Evolutionary conservation across 2,888 invertebrate species (phyloP).

Genomic region (Aricia artaxerxes): DNA sequence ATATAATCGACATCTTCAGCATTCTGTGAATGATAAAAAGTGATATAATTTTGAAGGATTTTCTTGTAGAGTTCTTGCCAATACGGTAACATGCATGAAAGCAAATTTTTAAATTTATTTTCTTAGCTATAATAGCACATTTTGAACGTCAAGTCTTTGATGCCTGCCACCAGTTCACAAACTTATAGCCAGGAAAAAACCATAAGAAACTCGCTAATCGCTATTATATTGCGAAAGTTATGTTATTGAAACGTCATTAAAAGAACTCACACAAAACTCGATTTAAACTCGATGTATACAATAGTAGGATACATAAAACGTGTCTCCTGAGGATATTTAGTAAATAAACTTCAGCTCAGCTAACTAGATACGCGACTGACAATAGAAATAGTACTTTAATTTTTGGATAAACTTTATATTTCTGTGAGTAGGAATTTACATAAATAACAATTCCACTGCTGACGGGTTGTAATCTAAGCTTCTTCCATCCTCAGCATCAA

Average conservation of each 20-base stretch:
- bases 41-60: too few relatives aligned
- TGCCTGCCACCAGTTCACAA: too few relatives aligned
- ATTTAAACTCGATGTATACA: background rate
- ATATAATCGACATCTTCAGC: background rate
- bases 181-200: too few relatives aligned
- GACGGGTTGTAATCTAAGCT: background rate
- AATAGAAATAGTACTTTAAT: conserved; percentile 36
- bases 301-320: conserved; percentile 39
- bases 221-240: too few relatives aligned
- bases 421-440: background rate
- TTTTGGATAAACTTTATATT: conserved; percentile 19
- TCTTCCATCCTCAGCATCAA: background rate
- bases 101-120: too few relatives aligned
- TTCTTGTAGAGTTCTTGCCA: too few relatives aligned
- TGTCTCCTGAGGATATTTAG: conserved; percentile 72
- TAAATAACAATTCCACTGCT: background rate
- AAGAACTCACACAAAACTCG: background rate
- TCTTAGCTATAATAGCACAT: too few relatives aligned
- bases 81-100: too few relatives aligned
- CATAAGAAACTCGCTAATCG: too few relatives aligned
- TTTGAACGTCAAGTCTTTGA: too few relatives aligned
- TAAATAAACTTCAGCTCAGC: conserved; percentile 64
- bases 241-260: background rate
- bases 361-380: conserved; percentile 40
- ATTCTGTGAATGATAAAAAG: too few relatives aligned